phyloP scores from a whole-genome alignment of 2,888 invertebrate genomes.

The Hydropsyche betteni region DNA sequence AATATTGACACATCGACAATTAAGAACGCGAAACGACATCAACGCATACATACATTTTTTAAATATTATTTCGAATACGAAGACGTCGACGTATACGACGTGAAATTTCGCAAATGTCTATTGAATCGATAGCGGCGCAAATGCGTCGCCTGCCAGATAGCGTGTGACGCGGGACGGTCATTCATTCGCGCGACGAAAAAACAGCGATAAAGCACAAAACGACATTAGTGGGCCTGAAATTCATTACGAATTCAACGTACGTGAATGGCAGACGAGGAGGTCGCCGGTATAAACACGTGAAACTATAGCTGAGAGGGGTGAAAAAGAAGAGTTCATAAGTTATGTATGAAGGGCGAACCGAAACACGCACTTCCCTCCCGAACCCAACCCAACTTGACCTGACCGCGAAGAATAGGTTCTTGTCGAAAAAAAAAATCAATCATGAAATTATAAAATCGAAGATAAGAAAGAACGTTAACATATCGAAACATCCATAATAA shows the following conservation, averaged over 20 bases:
- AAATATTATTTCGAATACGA: no score
- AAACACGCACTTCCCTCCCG: not conserved
- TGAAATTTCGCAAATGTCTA: not conserved
- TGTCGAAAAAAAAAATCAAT: no score
- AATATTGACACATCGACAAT: not conserved
- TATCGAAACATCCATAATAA: no score
- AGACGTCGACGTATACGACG: no score
- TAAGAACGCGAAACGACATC: no score
- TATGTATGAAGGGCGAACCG: constrained; percentile 12
- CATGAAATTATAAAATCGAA: no score
- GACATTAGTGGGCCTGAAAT: constrained; percentile 3
- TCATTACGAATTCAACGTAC: constrained; percentile 7
- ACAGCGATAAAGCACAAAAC: constrained; percentile 11
- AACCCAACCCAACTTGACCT: no score
- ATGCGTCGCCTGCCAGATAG: constrained; percentile 15
- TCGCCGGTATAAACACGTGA: not conserved
- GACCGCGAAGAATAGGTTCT: no score
- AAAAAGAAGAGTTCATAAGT: not conserved
- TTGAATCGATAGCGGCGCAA: not conserved
- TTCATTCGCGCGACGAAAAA: constrained; percentile 8
- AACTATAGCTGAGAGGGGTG: constrained; percentile 8
- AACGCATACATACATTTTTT: no score
- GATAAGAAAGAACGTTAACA: no score
- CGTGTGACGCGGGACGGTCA: constrained; percentile 18
- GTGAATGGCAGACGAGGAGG: not conserved